Evolutionary conservation across 2,797 vertebrate species (phyloP).

Genomic region (Hapalemur alaotrensis): DNA sequence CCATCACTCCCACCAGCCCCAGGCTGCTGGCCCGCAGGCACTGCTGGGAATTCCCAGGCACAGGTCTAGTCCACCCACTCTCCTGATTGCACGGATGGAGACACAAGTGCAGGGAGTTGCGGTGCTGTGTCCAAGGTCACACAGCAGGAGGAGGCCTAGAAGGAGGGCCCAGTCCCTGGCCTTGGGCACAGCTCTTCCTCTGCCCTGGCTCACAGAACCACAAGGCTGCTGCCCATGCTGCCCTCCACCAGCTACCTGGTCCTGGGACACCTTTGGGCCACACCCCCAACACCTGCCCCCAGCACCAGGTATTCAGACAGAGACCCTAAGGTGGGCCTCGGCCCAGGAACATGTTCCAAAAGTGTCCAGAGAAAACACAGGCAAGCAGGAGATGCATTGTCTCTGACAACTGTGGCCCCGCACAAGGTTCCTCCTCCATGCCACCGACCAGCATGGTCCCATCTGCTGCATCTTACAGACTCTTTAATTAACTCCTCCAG

Average conservation of each 20-base stretch:
- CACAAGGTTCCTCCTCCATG: neutral
- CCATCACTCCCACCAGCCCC: neutral
- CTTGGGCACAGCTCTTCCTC: neutral
- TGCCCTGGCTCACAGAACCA: neutral
- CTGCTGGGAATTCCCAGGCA: neutral
- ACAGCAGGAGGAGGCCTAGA: neutral
- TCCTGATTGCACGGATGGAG: neutral
- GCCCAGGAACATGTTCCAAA: neutral
- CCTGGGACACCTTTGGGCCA: neutral
- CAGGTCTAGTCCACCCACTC: neutral
- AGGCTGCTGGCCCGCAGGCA: neutral
- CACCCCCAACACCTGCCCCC: neutral
- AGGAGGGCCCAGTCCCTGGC: no score
- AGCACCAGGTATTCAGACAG: neutral
- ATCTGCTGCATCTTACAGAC: conserved; percentile 69
- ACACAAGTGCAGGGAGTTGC: neutral
- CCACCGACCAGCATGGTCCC: conserved; percentile 33
- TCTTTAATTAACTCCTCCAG: conserved; percentile 76
- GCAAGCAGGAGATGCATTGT: neutral
- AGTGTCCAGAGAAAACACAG: neutral
- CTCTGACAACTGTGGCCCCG: neutral
- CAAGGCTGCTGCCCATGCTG: neutral
- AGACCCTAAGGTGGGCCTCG: neutral
- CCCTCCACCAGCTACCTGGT: neutral
- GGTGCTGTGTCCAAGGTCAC: neutral